phyloP scores from a whole-genome alignment of 2,797 vertebrate species.

The Paguma larvata region DNA sequence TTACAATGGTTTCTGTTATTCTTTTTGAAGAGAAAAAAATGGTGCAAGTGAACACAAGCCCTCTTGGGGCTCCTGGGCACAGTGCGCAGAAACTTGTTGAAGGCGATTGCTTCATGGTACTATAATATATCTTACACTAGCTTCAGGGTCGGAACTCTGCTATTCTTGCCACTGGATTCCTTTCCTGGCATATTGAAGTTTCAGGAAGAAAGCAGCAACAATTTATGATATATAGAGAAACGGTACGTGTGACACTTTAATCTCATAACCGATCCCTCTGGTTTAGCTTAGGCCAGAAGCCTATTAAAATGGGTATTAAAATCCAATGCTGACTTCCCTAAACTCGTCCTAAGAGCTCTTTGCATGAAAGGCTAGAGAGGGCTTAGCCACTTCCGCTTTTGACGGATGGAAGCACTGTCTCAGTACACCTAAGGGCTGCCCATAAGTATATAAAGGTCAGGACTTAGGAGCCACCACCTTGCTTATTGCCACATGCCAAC shows the following conservation, averaged over 20 bases:
- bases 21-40: slow-evolving; percentile 12
- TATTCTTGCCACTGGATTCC: neutral
- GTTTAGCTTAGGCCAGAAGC: neutral
- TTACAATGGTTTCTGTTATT: neutral
- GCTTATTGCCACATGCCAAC: neutral
- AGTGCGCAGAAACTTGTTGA: neutral
- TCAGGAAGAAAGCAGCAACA: neutral
- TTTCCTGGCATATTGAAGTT: neutral
- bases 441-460: neutral
- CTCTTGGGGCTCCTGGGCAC: neutral
- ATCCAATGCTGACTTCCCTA: neutral
- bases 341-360: neutral
- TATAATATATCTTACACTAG: neutral
- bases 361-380: neutral
- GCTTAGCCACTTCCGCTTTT: neutral
- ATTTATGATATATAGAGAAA: neutral
- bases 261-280: neutral
- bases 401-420: neutral
- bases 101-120: neutral
- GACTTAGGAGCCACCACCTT: neutral
- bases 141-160: neutral
- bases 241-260: neutral
- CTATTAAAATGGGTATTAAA: neutral
- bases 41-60: neutral
- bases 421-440: neutral